Conservation (phyloP, 2,797 vertebrate genomes). For the Nannoperca obscura region DNA sequence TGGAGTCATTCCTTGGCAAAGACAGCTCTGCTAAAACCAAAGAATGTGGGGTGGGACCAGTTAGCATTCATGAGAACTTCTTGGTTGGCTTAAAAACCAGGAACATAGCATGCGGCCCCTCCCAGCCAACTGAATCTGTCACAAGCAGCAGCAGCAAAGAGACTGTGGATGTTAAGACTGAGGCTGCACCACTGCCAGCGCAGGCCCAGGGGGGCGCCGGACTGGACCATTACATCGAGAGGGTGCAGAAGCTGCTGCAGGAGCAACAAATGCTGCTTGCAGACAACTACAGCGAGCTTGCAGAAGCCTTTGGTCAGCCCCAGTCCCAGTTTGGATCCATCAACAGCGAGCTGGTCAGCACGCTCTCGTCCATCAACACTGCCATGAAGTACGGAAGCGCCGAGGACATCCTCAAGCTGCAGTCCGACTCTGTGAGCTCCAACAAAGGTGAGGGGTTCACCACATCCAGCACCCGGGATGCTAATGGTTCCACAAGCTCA, state of each 20-base stretch:
- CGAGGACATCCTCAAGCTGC: conserved; percentile 84
- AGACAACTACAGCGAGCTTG: conserved; percentile 96
- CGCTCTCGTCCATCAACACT: conserved; percentile 93
- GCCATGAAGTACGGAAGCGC: conserved; percentile 92
- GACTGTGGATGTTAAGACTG: conserved; percentile 34
- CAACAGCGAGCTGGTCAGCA: conserved; percentile 95
- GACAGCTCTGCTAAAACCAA: conserved; percentile 87
- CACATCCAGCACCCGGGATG: neutral
- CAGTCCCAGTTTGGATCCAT: conserved; percentile 95
- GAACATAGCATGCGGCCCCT: conserved; percentile 94
- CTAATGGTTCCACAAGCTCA: conserved; percentile 5
- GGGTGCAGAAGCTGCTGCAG: conserved; percentile 94
- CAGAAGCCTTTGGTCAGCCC: conserved; percentile 95
- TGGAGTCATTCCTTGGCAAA: conserved; percentile 60
- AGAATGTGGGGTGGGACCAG: conserved; percentile 91
- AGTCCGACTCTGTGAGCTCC: conserved; percentile 50
- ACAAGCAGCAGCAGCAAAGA: conserved; percentile 79
- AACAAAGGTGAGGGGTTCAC: conserved; percentile 75
- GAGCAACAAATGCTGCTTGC: conserved; percentile 96
- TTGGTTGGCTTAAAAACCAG: conserved; percentile 94
- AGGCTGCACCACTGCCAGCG: conserved; percentile 33
- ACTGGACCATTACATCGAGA: conserved; percentile 96
- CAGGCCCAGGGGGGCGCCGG: conserved; percentile 70
- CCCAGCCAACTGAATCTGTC: conserved; percentile 57
- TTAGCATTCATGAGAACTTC: conserved; percentile 91